Base-by-base conservation (phyloP, 92 coral and sea anemone genomes). In the Chrysogorgia sp. region DNA sequence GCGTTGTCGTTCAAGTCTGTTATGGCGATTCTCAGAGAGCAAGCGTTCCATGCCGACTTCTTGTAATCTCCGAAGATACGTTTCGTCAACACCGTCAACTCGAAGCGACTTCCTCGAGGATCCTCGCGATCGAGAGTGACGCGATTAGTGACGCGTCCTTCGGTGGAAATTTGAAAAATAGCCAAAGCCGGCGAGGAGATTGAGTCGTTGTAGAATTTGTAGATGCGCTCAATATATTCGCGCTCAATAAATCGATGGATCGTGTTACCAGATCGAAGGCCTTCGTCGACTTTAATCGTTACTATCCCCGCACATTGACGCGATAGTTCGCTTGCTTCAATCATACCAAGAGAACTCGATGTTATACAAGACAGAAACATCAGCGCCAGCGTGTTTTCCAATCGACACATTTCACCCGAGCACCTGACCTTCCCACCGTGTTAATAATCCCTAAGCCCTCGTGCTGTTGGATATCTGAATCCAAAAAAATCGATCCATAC, bases 121-220 rank as follows among this genome's bases (percentile, higher is more conserved):
- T 96, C 97, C 77, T 96, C 99, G 61, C 84, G 82, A 67, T 96
- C 99, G 50, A 96, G 83, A 17, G 91, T 89, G 34, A 88, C 96
- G 58, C 87, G 88, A 53, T 92, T 88, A 58, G 86, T 86, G 33
- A 96, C 76, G 17, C 77, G 50, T 49, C 99, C 99, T 23, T 82
- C 87, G 13, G 97, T 83, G 47, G 91, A 82, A 69, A 96, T 81
- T 52, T 90, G 86, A 84, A 96, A 96, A 75, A 96, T 47, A 66
- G 86, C 76, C 25, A 66, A 66, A 26, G 89, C 86, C 31, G 86
- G 77, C 9, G 53, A 64, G n/a, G 94, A 82, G 3, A 89, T 80
- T 12, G 88, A 63, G 56, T 91, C 93, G 34, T 82, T 77, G 58
- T 86, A 63, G 52, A 96, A 86, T 19, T 70, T 58, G 72, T 91